Percentiles rank a stretch among this genome's conserved stretches.
Conservation (phyloP, 2,113 vertebrate species). For the Carassius auratus region DNA sequence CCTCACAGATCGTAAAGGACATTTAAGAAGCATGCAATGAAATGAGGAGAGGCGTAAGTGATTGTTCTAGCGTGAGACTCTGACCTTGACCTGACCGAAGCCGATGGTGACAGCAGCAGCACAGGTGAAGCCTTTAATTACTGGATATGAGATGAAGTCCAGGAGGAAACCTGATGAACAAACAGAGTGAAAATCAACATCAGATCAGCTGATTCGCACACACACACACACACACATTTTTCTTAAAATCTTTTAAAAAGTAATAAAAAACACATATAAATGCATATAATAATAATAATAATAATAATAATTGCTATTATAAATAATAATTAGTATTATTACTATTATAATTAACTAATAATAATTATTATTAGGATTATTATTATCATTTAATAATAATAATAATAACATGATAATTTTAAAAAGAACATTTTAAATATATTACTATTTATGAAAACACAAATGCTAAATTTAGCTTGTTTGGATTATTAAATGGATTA, state of each 20-base stretch:
- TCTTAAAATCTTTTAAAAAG: too few species aligned
- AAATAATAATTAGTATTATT: too few species aligned
- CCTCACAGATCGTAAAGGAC: background rate
- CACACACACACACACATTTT: too few species aligned
- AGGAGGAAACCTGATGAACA: constrained; percentile 85
- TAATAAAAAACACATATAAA: too few species aligned
- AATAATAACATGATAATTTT: too few species aligned
- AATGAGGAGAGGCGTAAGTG: background rate
- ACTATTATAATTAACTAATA: too few species aligned
- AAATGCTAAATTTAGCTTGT: background rate
- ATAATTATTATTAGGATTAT: too few species aligned
- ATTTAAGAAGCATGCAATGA: too few species aligned
- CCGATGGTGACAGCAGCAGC: constrained; percentile 91
- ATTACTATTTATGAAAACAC: background rate
- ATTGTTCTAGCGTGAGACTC: constrained; percentile 2
- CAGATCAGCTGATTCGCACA: background rate
- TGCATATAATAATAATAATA: too few species aligned
- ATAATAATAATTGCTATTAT: too few species aligned
- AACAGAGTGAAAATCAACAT: background rate
- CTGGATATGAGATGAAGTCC: constrained; percentile 93
- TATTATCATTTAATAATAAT: too few species aligned
- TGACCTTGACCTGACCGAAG: constrained; percentile 93
- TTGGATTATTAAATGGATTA: background rate
- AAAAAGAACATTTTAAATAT: too few species aligned
- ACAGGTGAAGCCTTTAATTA: constrained; percentile 94